A percentile compares a stretch with the other conserved stretches of the same genome.
phyloP scores from a whole-genome alignment of 2,888 invertebrate genomes.

The Folsomia manolachei region DNA sequence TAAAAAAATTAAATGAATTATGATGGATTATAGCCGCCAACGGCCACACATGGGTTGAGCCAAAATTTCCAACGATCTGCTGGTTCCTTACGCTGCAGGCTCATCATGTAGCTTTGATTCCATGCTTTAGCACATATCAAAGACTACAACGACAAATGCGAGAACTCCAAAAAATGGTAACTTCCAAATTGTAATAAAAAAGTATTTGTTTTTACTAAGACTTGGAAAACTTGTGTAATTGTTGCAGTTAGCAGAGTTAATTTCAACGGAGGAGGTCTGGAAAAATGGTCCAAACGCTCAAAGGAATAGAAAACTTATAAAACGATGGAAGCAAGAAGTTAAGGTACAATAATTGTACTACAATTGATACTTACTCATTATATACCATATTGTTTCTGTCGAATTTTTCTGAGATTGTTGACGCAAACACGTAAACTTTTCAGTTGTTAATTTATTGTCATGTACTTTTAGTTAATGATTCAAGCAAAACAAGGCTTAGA shows the following conservation, averaged over 20 bases:
- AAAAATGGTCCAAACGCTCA: slow-evolving; percentile 69
- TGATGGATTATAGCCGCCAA: slow-evolving; percentile 23
- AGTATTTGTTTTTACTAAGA: no score
- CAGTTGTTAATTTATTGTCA: slow-evolving; percentile 1
- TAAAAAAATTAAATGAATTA: not conserved
- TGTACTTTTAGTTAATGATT: slow-evolving; percentile 55
- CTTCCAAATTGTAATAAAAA: no score
- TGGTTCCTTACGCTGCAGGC: slow-evolving; percentile 95
- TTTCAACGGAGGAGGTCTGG: slow-evolving; percentile 79
- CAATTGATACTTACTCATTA: no score
- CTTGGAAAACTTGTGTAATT: no score
- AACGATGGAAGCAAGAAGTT: slow-evolving; percentile 82
- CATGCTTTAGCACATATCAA: slow-evolving; percentile 80
- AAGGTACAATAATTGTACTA: slow-evolving; percentile 56
- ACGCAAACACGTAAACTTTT: not conserved
- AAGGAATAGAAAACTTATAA: slow-evolving; percentile 77
- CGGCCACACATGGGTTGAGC: slow-evolving; percentile 67
- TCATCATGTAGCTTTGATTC: slow-evolving; percentile 87
- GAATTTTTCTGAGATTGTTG: no score
- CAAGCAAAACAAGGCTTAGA: slow-evolving; percentile 91
- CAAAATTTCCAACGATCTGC: slow-evolving; percentile 93
- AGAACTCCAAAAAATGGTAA: slow-evolving; percentile 79
- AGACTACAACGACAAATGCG: slow-evolving; percentile 71
- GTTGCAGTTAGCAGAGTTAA: slow-evolving; percentile 66
- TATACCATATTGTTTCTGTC: not conserved